Evolutionary conservation across 2,888 invertebrate species (phyloP), one percentile per base, ranked within the genome.

Genomic region (Charanyca ferruginea): DNA sequence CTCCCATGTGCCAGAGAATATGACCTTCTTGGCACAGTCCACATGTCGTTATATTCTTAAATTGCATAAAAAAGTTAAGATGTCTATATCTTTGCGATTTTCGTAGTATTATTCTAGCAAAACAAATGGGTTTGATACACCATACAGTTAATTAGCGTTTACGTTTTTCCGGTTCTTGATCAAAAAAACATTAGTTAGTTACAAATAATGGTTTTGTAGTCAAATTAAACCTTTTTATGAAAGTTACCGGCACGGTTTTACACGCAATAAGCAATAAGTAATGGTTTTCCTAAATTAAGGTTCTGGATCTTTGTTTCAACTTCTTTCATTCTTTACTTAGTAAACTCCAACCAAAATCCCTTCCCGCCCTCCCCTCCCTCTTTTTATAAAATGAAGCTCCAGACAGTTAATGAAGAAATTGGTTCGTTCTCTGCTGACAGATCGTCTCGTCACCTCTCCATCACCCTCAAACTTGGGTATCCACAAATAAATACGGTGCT

Each of bases 121-220:
- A 73, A 52, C 80, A 55, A 80, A 80, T 80, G 66, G 63, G 73
- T 80, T 80, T 54, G 80, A 59, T 64, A 78, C 80, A 78, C 75
- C 59, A 52, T 47, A 74, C 28, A 67, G 62, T 63, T 66, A 20
- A 77, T 68, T 77, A 49, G 44, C 38, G 54, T 67, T 67, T 77
- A 62, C 41, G 41, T 28, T 70, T 47, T 59, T 60, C 67, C 73
- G 67, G 72, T 75, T 72, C 16, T 62, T 35, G 7, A 20, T 20
- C 1, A 32, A 58, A 65, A 71, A 66, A 62, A 18, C 1, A 22
- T 45, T 41, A 48, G 42, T 61, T 51, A 18, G 62, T 48, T 23
- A 42, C 35, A 28, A 60, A 42, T 52, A 49, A 60, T 60, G 45
- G 65, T 48, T 73, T 55, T 52, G 47, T 32, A 45, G 22, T 35